Evolutionary conservation across 2,113 vertebrate species (phyloP).

Genomic region (Eclectus roratus): DNA sequence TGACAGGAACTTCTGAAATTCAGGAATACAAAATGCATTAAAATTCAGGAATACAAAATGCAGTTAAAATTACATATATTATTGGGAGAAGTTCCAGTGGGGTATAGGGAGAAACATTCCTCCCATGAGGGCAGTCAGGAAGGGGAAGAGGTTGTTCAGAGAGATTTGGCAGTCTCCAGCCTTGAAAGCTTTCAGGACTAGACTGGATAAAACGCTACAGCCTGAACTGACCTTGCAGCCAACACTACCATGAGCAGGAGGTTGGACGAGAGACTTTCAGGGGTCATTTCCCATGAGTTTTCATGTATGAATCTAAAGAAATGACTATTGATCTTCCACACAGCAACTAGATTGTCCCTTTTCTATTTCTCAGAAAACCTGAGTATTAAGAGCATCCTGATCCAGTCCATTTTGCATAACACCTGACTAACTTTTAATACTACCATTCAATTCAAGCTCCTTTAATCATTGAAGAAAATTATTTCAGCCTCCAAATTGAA

Average conservation of each 20-base stretch:
- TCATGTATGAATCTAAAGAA: neutral
- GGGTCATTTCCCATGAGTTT: neutral
- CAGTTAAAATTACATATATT: neutral
- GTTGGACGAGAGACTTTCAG: neutral
- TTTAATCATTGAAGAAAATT: neutral
- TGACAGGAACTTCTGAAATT: neutral
- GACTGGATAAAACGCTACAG: neutral
- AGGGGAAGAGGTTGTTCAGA: neutral
- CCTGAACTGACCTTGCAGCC: neutral
- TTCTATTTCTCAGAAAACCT: neutral
- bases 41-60: neutral
- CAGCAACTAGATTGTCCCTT: neutral
- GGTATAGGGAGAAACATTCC: neutral
- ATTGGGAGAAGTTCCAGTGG: accelerated
- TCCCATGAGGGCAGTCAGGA: neutral
- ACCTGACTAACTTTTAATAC: neutral
- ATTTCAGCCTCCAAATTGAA: neutral
- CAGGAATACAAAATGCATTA: neutral
- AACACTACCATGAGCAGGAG: neutral
- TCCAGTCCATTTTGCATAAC: neutral
- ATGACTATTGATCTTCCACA: neutral
- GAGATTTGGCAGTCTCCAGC: neutral
- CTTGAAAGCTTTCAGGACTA: neutral
- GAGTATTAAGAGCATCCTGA: neutral
- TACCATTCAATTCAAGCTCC: neutral